Evolutionary conservation across 1,140 invertebrate genomes (phyloP).

Genomic region (Drosophila bifasciata): DNA sequence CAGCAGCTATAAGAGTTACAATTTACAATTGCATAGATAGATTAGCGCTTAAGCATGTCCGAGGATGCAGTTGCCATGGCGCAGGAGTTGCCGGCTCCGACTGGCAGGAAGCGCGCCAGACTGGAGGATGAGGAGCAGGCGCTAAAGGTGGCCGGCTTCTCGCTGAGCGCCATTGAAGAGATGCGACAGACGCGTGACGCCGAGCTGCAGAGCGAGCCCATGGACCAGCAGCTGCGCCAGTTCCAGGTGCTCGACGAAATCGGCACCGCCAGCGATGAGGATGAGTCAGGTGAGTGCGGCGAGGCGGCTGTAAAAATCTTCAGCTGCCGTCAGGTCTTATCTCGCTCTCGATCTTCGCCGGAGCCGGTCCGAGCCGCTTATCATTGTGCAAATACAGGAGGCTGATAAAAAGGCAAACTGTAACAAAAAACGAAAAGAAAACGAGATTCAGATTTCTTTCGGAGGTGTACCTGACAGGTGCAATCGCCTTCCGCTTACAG

Average conservation of each 20-base stretch:
- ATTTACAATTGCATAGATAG: conserved; percentile 16
- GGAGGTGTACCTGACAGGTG: conserved; percentile 22
- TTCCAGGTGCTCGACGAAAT: conserved; percentile 93
- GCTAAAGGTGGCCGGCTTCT: conserved; percentile 75
- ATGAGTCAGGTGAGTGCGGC: conserved; percentile 85
- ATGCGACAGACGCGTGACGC: conserved; percentile 73
- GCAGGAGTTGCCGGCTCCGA: neutral
- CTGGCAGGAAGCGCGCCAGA: conserved; percentile 44
- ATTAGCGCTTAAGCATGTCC: conserved; percentile 40
- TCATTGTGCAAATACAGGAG: conserved; percentile 63
- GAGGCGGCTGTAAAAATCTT: neutral
- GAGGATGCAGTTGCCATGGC: conserved; percentile 9
- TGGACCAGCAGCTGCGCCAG: conserved; percentile 85
- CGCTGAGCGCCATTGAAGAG: conserved; percentile 80
- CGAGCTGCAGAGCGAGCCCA: conserved; percentile 54
- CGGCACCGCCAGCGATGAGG: conserved; percentile 84
- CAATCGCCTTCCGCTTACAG: no score
- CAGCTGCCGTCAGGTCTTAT: conserved; percentile 40
- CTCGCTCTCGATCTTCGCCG: conserved; percentile 42
- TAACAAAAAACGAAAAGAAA: conserved; percentile 7
- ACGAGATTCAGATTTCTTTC: conserved; percentile 38
- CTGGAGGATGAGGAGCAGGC: conserved; percentile 64
- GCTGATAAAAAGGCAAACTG: conserved; percentile 58
- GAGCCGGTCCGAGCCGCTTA: conserved; percentile 25
- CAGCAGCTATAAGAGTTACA: conserved; percentile 55